A percentile compares a stretch with the other conserved stretches of the same genome.
Conservation (phyloP, 2,113 vertebrate genomes). For the Oryctolagus cuniculus region DNA sequence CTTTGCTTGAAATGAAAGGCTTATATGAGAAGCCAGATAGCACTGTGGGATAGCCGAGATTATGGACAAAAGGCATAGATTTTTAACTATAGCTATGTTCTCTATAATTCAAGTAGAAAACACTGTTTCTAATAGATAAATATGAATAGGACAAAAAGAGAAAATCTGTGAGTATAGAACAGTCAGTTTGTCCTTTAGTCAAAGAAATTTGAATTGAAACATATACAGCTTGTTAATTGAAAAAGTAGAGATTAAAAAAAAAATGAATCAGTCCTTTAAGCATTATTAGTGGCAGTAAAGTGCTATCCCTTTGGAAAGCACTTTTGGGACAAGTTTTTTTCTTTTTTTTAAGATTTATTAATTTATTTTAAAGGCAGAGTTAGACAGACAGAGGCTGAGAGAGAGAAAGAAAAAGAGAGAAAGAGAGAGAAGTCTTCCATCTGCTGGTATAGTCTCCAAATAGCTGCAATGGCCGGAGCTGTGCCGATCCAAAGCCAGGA, state of each 20-base stretch:
- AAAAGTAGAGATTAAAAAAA: neutral
- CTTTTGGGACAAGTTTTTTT: neutral
- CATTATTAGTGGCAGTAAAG: neutral
- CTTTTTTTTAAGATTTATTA: too few relatives aligned
- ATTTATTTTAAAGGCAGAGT: too few relatives aligned
- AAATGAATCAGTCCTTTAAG: neutral
- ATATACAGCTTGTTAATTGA: neutral
- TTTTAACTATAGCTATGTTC: neutral
- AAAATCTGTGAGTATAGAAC: neutral
- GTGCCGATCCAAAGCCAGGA: too few relatives aligned
- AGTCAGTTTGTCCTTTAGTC: neutral
- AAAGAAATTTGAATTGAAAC: neutral
- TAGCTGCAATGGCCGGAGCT: too few relatives aligned
- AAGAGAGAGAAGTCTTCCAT: too few relatives aligned
- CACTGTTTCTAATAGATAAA: neutral
- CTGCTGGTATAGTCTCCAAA: too few relatives aligned
- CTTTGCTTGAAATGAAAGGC: neutral
- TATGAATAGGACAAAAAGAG: neutral
- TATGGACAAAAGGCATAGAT: neutral
- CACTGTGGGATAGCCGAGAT: neutral
- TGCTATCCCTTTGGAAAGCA: neutral
- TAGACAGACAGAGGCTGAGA: too few relatives aligned
- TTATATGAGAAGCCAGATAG: neutral
- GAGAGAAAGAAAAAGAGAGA: too few relatives aligned
- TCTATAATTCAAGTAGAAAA: slow-evolving; percentile 16